phyloP scores from a whole-genome alignment of 2,113 vertebrate genomes.

The Myiagra hebetior region DNA sequence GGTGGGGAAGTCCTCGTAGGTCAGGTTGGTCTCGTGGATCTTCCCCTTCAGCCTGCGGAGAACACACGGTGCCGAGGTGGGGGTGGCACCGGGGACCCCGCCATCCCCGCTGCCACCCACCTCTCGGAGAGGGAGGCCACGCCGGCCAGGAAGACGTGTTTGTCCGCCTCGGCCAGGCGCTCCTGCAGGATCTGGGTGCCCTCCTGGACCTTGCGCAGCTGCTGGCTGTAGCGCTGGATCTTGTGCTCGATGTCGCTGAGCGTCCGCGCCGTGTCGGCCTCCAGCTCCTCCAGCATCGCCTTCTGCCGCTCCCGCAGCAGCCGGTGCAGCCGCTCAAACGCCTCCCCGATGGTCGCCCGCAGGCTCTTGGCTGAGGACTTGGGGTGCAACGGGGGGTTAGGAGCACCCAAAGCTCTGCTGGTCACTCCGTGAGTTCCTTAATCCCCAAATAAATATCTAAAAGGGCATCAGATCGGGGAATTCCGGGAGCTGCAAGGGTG shows the following conservation, averaged over 20 bases:
- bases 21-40: constrained; percentile 94
- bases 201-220: constrained; percentile 94
- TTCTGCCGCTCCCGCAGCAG: constrained; percentile 95
- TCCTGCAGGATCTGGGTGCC: constrained; percentile 96
- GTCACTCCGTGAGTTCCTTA: background rate
- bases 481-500: background rate
- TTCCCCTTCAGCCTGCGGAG: constrained; percentile 90
- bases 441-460: background rate
- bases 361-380: constrained; percentile 94
- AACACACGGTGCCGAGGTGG: background rate
- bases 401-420: background rate
- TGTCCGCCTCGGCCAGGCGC: constrained; percentile 83
- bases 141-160: constrained; percentile 89
- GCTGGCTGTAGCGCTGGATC: constrained; percentile 95
- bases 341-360: constrained; percentile 89
- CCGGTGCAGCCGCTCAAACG: constrained; percentile 91
- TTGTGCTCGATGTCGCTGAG: constrained; percentile 95
- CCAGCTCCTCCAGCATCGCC: constrained; percentile 96
- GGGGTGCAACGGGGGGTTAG: background rate
- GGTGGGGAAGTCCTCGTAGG: constrained; percentile 95
- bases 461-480: background rate
- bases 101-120: constrained; percentile 20
- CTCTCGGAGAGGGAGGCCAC: constrained; percentile 88
- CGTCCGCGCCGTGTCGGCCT: constrained; percentile 89
- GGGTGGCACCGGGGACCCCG: rapidly evolving